phyloP scores from a whole-genome alignment of 2,888 invertebrate species.

The Latrodectus hesperus region DNA sequence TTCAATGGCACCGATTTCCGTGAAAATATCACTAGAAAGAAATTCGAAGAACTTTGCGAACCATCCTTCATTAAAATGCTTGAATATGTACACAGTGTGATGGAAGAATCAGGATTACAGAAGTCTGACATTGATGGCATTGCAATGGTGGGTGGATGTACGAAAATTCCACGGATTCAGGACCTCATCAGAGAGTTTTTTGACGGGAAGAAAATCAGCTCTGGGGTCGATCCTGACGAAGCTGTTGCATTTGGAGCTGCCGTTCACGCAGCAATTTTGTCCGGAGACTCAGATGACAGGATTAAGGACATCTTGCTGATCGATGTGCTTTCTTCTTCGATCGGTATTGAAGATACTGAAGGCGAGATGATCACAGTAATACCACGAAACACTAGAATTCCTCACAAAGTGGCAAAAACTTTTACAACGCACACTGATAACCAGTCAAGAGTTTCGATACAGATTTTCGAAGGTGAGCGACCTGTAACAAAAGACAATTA shows the following conservation, averaged over 20 bases:
- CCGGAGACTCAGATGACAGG: slow-evolving; percentile 75
- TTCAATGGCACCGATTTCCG: slow-evolving; percentile 71
- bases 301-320: slow-evolving; percentile 85
- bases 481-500: slow-evolving; percentile 94
- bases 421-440: slow-evolving; percentile 95
- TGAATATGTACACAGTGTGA: slow-evolving; percentile 85
- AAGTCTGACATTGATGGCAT: slow-evolving; percentile 85
- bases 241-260: slow-evolving; percentile 87
- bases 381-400: slow-evolving; percentile 86
- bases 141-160: slow-evolving; percentile 87
- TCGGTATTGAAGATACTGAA: slow-evolving; percentile 79
- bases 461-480: slow-evolving; percentile 85
- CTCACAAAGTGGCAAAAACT: slow-evolving; percentile 83
- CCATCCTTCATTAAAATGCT: slow-evolving; percentile 84
- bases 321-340: slow-evolving; percentile 82
- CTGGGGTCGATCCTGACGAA: slow-evolving; percentile 86
- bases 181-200: slow-evolving; percentile 84
- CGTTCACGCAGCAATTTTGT: slow-evolving; percentile 83
- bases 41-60: slow-evolving; percentile 84
- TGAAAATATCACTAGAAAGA: slow-evolving; percentile 76
- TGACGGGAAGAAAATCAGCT: slow-evolving; percentile 82
- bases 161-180: slow-evolving; percentile 86
- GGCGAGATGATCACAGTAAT: slow-evolving; percentile 87
- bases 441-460: slow-evolving; percentile 90
- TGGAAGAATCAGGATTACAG: slow-evolving; percentile 86